Conservation (phyloP, 2,888 invertebrate species). For the Tetrapedia diversipes region DNA sequence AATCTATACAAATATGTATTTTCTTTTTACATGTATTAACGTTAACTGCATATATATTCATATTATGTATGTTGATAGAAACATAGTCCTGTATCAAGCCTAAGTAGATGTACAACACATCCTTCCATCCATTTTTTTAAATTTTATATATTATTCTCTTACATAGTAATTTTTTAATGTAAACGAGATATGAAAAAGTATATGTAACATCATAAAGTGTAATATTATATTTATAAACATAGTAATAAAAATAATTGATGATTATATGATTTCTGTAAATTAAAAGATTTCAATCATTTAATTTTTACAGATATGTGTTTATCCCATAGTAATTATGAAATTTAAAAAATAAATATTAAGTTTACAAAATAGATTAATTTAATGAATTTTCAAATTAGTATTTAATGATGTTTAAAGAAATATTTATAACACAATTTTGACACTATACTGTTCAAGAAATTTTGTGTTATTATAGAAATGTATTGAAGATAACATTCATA, state of each 20-base stretch:
- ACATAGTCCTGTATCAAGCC: constrained; percentile 9
- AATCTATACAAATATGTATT: constrained; percentile 32
- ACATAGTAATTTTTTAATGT: constrained; percentile 12
- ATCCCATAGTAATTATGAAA: constrained; percentile 1
- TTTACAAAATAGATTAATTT: constrained; percentile 23
- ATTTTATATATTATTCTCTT: constrained; percentile 16
- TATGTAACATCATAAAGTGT: constrained; percentile 16
- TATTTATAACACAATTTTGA: not conserved
- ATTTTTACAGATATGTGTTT: constrained; percentile 16
- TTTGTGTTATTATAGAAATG: constrained; percentile 2
- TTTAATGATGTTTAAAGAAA: constrained; percentile 9
- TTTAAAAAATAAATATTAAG: no score
- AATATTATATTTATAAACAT: constrained; percentile 12
- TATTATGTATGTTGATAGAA: constrained; percentile 21
- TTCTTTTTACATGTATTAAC: constrained; percentile 33
- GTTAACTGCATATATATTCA: constrained; percentile 27
- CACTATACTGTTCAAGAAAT: constrained; percentile 3
- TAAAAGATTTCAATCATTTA: not conserved
- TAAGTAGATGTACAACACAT: constrained; percentile 37
- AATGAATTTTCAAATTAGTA: constrained; percentile 12
- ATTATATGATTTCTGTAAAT: no score
- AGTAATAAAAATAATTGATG: not conserved
- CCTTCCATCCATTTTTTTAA: constrained; percentile 26
- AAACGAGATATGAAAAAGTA: constrained; percentile 40
- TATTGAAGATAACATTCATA: constrained; percentile 1